Conservation (phyloP, 2,888 invertebrate species). For the Megaustenia siamemsis region DNA sequence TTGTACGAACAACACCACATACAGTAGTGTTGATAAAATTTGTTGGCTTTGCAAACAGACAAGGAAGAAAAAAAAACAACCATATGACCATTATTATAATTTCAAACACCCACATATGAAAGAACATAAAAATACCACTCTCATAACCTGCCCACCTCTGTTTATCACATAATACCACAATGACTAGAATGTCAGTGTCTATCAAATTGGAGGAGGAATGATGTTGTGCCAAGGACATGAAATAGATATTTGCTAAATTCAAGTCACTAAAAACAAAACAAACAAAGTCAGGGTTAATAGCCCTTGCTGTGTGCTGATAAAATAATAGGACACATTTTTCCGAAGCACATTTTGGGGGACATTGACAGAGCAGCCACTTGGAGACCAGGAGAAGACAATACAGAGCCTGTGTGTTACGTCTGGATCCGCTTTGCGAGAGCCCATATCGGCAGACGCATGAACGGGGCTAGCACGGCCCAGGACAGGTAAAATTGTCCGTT, state of each 20-base stretch:
- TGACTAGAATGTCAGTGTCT: not conserved
- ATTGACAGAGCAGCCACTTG: constrained; percentile 2
- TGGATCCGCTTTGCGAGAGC: constrained; percentile 55
- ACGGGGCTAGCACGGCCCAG: constrained; percentile 56
- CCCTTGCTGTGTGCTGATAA: constrained; percentile 7
- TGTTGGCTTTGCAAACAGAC: no score
- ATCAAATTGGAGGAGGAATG: not conserved
- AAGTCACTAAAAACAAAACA: not conserved
- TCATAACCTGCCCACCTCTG: no score
- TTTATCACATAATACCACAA: not conserved
- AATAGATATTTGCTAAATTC: constrained; percentile 23
- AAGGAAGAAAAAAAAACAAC: no score
- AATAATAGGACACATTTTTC: constrained; percentile 7
- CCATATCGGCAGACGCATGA: constrained; percentile 55
- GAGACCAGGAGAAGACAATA: constrained; percentile 38
- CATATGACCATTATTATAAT: no score
- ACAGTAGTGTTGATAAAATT: no score
- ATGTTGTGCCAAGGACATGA: constrained; percentile 26
- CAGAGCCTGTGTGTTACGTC: constrained; percentile 35
- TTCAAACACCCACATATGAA: no score
- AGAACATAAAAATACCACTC: no score
- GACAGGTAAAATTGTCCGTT: constrained; percentile 57
- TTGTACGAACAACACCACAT: no score
- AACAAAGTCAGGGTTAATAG: constrained; percentile 5
- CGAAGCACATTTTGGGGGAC: not conserved